These are phyloP conservation scores for Drosophila tristis DNA, from an alignment of 1,140 invertebrate genomes.

Conservation along the genomic window DNA sequence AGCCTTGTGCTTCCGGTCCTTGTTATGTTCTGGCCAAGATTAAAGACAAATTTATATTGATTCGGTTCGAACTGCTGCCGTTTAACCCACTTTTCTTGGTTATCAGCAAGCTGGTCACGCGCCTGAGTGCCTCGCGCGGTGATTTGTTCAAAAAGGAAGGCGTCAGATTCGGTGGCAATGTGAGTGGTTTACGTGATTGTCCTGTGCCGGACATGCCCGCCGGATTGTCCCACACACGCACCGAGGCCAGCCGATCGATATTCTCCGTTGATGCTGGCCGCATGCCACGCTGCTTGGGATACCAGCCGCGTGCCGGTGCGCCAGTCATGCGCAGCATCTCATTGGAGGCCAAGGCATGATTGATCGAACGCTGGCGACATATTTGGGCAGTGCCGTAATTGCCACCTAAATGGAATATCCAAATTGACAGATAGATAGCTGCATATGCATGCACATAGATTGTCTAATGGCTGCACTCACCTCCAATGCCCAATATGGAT, in stretches of 20 bases:
- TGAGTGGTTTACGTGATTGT: constrained; percentile 89
- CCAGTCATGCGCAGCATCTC: constrained; percentile 91
- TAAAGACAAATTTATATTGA: neutral
- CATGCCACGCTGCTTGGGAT: constrained; percentile 89
- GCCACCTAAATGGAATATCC: constrained; percentile 41
- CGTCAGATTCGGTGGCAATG: constrained; percentile 92
- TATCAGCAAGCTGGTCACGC: constrained; percentile 94
- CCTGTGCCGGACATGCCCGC: constrained; percentile 78
- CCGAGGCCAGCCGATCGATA: constrained; percentile 88
- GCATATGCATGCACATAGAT: neutral
- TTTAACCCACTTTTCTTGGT: constrained; percentile 86
- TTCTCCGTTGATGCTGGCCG: constrained; percentile 93
- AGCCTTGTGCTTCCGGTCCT: constrained; percentile 76
- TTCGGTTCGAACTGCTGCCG: no score
- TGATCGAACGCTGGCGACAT: constrained; percentile 87
- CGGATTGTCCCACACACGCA: constrained; percentile 84
- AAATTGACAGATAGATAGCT: neutral
- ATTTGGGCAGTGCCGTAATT: constrained; percentile 85
- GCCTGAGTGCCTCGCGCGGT: constrained; percentile 91
- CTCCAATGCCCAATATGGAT: constrained; percentile 78
- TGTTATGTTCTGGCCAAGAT: constrained; percentile 52
- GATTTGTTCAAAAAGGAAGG: constrained; percentile 94
- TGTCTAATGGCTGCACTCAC: constrained; percentile 40
- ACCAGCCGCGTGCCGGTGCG: constrained; percentile 92
- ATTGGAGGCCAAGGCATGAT: constrained; percentile 89